Evolutionary conservation across 1,140 invertebrate genomes (phyloP).

Genomic region (Notospermus geniculatus): DNA sequence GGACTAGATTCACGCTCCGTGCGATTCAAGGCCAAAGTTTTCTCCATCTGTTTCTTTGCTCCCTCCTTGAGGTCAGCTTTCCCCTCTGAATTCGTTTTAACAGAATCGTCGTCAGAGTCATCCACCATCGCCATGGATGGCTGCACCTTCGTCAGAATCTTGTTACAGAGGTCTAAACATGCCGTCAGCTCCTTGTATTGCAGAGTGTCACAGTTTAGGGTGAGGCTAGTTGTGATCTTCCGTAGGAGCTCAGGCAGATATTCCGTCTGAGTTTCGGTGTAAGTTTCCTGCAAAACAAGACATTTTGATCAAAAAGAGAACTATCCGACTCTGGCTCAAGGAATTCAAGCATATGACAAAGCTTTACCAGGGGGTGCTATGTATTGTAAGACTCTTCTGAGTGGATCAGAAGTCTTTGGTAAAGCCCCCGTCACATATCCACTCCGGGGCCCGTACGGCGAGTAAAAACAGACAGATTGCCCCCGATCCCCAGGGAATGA

Average conservation of each 20-base stretch:
- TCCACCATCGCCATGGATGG: slow-evolving; percentile 59
- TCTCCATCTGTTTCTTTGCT: background rate
- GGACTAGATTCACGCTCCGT: background rate
- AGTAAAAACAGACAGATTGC: no score
- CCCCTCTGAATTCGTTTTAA: background rate
- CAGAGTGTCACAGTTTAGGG: slow-evolving; percentile 62
- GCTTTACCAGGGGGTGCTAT: no score
- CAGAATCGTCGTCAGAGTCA: slow-evolving; percentile 5
- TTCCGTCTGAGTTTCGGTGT: slow-evolving; percentile 75
- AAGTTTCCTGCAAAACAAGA: slow-evolving; percentile 63
- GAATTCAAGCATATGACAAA: no score
- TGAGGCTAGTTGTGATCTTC: slow-evolving; percentile 63
- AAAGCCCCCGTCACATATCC: no score
- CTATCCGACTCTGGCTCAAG: no score
- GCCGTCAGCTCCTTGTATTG: slow-evolving; percentile 65
- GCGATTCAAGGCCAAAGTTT: slow-evolving; percentile 2
- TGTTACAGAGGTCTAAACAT: slow-evolving; percentile 69
- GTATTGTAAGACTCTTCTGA: no score
- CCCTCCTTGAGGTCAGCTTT: background rate
- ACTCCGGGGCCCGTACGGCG: no score
- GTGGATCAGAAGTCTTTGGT: no score
- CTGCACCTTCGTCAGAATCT: slow-evolving; percentile 75
- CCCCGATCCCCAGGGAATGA: no score
- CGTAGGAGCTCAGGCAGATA: slow-evolving; percentile 73
- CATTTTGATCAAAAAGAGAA: no score